Evolutionary conservation across 2,888 invertebrate species (phyloP).

Genomic region (Bursaphelenchus okinawaensis): DNA sequence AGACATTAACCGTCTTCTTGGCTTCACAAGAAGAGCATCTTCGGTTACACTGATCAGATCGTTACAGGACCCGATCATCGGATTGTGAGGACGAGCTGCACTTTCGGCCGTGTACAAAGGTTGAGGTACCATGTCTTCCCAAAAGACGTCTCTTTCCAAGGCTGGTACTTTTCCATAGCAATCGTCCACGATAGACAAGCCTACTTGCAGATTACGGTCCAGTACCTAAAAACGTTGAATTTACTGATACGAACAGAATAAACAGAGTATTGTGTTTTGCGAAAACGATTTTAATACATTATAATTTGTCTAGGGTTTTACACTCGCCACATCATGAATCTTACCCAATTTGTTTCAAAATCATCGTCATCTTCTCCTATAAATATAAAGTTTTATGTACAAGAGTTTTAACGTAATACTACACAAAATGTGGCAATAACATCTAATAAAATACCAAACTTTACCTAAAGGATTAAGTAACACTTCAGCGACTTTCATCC

Average conservation of each 20-base stretch:
- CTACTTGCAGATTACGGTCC: constrained; percentile 35
- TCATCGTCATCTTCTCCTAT: constrained; percentile 47
- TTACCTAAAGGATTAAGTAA: constrained; percentile 46
- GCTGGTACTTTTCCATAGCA: constrained; percentile 40
- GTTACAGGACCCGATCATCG: constrained; percentile 49
- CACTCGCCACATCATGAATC: no score
- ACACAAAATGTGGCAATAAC: no score
- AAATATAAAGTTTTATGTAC: no score
- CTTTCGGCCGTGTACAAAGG: constrained; percentile 50
- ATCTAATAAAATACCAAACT: no score
- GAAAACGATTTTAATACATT: no score
- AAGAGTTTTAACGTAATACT: no score
- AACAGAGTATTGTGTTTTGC: no score
- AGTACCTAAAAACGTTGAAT: background rate
- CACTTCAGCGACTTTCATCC: constrained; percentile 54
- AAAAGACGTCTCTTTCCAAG: constrained; percentile 48
- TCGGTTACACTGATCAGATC: constrained; percentile 30
- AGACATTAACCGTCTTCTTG: constrained; percentile 34
- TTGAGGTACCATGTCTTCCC: constrained; percentile 28
- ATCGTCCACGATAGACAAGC: constrained; percentile 47
- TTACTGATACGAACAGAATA: background rate
- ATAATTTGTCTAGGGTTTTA: no score
- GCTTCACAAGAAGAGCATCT: constrained; percentile 40
- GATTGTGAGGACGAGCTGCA: constrained; percentile 45
- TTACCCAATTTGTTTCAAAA: constrained; percentile 51